These are phyloP conservation scores for Lasioglossum morio DNA, from an alignment of 2,888 invertebrate species.

Conservation along the genomic window DNA sequence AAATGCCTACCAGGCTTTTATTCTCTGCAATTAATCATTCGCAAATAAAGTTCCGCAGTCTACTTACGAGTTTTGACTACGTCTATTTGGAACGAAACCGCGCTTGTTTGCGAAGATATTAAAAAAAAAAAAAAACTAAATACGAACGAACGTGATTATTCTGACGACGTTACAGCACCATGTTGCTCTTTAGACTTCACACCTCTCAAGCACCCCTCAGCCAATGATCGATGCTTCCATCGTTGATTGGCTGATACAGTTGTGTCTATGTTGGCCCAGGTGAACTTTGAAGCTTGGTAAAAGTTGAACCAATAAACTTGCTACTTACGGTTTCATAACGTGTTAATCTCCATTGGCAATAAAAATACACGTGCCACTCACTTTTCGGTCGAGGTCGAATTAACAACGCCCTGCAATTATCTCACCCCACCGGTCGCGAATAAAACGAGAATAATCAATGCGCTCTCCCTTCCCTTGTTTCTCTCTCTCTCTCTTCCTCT, in stretches of 20 bases:
- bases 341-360: slow-evolving; percentile 1
- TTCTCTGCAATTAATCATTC: not conserved
- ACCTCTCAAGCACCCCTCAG: not conserved
- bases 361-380: not conserved
- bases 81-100: too few relatives aligned
- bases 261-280: not conserved
- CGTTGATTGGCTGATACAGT: not conserved
- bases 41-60: not conserved
- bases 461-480: not conserved
- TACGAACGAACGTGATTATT: not conserved
- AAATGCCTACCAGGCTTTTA: too few relatives aligned
- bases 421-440: not conserved
- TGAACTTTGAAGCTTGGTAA: slow-evolving; percentile 5
- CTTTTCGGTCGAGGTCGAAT: slow-evolving; percentile 9
- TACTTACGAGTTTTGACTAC: not conserved
- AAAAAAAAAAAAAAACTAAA: not conserved
- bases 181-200: slow-evolving; percentile 2
- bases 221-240: not conserved
- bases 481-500: not conserved
- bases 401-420: slow-evolving; percentile 17
- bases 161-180: not conserved
- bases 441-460: slow-evolving; percentile 4
- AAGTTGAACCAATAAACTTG: slow-evolving; percentile 2
- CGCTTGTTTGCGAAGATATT: not conserved
- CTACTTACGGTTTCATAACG: not conserved